Percentiles rank a stretch among this genome's conserved stretches.
Conservation (phyloP, 2,113 vertebrate species). For the Neoarius graeffei region DNA sequence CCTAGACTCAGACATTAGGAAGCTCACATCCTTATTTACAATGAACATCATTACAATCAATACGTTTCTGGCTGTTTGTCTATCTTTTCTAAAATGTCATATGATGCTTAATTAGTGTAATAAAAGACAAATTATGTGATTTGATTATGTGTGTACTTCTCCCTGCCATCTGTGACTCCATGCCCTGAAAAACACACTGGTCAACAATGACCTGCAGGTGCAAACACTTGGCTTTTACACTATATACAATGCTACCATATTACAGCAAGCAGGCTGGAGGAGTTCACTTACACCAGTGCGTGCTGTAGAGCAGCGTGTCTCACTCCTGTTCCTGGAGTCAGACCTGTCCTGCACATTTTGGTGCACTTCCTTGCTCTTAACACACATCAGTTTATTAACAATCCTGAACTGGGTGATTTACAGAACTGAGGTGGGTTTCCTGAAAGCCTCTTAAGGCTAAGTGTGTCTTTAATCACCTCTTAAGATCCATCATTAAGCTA, state of each 20-base stretch:
- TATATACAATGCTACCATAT: constrained; percentile 41
- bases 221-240: constrained; percentile 29
- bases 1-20: constrained; percentile 29
- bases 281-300: neutral
- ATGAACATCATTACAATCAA: constrained; percentile 17
- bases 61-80: constrained; percentile 34
- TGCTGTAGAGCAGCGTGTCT: constrained; percentile 5
- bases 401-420: too few species aligned
- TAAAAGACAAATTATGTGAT: constrained; percentile 5
- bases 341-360: neutral
- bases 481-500: too few species aligned
- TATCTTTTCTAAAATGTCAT: constrained; percentile 29
- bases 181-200: constrained; percentile 15
- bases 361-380: neutral
- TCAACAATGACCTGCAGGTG: constrained; percentile 17
- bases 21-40: constrained; percentile 50
- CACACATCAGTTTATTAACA: neutral
- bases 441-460: too few species aligned
- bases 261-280: constrained; percentile 28
- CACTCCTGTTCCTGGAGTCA: neutral
- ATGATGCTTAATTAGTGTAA: constrained; percentile 14
- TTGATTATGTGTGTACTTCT: constrained; percentile 15
- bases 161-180: neutral
- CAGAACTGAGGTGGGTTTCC: too few species aligned
- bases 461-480: too few species aligned